phyloP scores from a whole-genome alignment of 2,113 vertebrate species.

The Nibea albiflora region DNA sequence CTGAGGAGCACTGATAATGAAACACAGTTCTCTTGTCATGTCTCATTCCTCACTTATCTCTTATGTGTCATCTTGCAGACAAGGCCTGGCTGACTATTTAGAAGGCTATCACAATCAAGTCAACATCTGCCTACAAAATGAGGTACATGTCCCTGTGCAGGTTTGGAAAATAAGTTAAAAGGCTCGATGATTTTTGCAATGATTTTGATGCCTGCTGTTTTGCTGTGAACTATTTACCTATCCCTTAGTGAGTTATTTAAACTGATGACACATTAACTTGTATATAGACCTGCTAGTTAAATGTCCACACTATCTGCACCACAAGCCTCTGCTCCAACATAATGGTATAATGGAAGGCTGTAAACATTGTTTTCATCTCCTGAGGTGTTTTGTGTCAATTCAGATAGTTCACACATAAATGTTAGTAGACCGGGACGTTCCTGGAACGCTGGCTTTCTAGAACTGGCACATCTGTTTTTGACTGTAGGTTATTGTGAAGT shows the following conservation, averaged over 20 bases:
- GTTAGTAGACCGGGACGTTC: neutral
- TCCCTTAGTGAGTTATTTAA: neutral
- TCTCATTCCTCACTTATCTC: neutral
- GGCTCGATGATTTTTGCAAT: neutral
- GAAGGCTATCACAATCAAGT: constrained; percentile 91
- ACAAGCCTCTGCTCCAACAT: too few relatives aligned
- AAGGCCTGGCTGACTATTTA: constrained; percentile 89
- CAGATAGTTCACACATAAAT: constrained; percentile 1
- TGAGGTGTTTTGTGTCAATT: neutral
- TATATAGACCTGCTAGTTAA: neutral
- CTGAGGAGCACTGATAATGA: neutral
- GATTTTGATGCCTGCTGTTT: too few relatives aligned
- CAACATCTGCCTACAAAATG: constrained; percentile 87
- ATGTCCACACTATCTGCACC: neutral
- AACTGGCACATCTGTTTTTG: constrained; percentile 45
- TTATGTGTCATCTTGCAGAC: constrained; percentile 81
- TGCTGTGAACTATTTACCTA: too few relatives aligned
- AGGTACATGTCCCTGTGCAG: constrained; percentile 80
- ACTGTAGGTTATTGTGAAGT: constrained; percentile 3
- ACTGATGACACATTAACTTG: neutral
- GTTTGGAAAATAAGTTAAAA: neutral
- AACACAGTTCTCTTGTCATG: neutral
- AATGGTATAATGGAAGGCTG: neutral
- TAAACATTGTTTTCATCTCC: constrained; percentile 13
- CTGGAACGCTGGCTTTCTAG: constrained; percentile 47